phyloP scores from a whole-genome alignment of 2,888 invertebrate species.

The Pachliopta kotzebuea region DNA sequence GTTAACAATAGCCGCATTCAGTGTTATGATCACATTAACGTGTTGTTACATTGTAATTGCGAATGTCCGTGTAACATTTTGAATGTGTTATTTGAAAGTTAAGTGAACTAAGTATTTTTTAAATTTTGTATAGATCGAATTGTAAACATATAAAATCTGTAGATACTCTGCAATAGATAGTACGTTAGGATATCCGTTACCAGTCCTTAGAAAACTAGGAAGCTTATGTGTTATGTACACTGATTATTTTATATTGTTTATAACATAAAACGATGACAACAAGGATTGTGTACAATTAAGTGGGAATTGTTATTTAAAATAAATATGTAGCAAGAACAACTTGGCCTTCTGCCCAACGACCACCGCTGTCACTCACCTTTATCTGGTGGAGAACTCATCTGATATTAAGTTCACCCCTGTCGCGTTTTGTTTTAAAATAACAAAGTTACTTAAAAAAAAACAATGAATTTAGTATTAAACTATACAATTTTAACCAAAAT shows the following conservation, averaged over 20 bases:
- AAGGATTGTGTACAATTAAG: not conserved
- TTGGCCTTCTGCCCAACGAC: not conserved
- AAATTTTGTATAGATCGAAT: not conserved
- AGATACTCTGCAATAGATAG: too few species aligned
- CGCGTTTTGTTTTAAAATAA: not conserved
- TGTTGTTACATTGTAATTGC: not conserved
- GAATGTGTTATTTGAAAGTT: not conserved
- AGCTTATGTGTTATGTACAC: too few species aligned
- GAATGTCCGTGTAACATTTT: not conserved
- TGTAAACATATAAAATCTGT: too few species aligned
- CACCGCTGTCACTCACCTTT: not conserved
- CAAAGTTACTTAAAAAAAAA: too few species aligned
- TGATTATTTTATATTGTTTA: too few species aligned
- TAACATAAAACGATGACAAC: not conserved
- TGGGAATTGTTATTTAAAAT: not conserved
- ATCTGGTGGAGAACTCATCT: not conserved
- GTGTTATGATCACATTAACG: not conserved
- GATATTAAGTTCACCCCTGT: not conserved
- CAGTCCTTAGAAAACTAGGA: too few species aligned
- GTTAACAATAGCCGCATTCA: constrained; percentile 6
- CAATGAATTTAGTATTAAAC: too few species aligned
- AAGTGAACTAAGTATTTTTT: not conserved
- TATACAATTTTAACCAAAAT: too few species aligned
- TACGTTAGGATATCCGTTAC: too few species aligned
- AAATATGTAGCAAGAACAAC: not conserved